Evolutionary conservation across 2,113 vertebrate species (phyloP).

Genomic region (Calyptommatus sinebrachiatus): DNA sequence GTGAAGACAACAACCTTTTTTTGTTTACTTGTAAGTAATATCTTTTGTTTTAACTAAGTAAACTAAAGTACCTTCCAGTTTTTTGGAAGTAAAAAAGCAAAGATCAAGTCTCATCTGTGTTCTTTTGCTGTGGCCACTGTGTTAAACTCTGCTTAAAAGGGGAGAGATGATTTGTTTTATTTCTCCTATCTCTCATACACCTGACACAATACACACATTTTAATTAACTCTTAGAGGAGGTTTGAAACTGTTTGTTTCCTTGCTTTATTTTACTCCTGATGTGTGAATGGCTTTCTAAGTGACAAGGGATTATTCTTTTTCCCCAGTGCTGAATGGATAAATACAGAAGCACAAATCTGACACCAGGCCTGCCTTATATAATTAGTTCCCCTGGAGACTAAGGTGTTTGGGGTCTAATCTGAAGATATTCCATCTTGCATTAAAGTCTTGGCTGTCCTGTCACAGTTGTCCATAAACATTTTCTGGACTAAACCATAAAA

Average conservation of each 20-base stretch:
- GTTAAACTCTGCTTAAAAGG: too few species aligned
- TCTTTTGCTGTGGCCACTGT: too few species aligned
- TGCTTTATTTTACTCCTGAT: conserved; percentile 1
- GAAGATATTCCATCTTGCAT: not conserved
- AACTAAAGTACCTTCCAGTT: too few species aligned
- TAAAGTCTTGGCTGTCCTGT: not conserved
- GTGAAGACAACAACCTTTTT: too few species aligned
- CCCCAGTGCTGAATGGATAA: not conserved
- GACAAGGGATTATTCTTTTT: conserved; percentile 12
- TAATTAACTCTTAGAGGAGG: conserved; percentile 6
- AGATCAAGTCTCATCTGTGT: too few species aligned
- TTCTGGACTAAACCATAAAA: not conserved
- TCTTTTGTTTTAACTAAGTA: too few species aligned
- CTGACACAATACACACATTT: not conserved
- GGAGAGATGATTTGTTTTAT: too few species aligned
- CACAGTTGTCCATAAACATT: conserved; percentile 12
- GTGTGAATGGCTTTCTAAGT: conserved; percentile 9
- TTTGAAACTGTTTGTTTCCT: not conserved
- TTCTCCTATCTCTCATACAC: too few species aligned
- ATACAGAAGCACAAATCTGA: conserved; percentile 2
- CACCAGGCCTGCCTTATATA: not conserved
- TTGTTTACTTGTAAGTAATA: too few species aligned
- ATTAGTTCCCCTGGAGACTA: conserved; percentile 17
- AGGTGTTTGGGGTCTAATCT: not conserved
- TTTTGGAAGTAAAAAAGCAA: too few species aligned